phyloP scores from a whole-genome alignment of 2,888 invertebrate species.

The Tineola bisselliella region DNA sequence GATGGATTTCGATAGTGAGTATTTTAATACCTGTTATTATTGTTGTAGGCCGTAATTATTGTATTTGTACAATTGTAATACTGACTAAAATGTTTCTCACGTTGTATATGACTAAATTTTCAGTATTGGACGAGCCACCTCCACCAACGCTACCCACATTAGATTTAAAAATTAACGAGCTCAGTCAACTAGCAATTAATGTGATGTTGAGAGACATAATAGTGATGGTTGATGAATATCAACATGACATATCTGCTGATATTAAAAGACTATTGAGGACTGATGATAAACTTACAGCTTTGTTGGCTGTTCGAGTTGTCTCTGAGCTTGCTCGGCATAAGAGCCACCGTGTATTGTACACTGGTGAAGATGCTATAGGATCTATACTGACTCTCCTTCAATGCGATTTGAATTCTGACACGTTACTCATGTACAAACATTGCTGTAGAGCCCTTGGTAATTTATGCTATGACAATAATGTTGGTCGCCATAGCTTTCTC shows the following conservation, averaged over 20 bases:
- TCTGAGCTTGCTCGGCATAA: slow-evolving; percentile 6
- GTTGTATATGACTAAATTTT: no score
- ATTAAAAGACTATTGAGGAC: background rate
- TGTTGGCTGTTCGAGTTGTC: background rate
- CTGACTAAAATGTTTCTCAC: no score
- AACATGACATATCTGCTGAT: background rate
- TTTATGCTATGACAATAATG: slow-evolving; percentile 88
- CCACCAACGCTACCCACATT: background rate
- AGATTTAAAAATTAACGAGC: background rate
- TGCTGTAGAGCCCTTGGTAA: slow-evolving; percentile 87
- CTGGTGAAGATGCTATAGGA: background rate
- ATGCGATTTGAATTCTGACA: slow-evolving; percentile 27
- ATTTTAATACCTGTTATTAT: no score
- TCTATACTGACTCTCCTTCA: slow-evolving; percentile 35
- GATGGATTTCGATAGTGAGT: no score
- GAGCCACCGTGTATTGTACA: slow-evolving; percentile 9
- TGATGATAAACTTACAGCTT: background rate
- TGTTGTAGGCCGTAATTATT: no score
- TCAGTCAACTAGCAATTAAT: background rate
- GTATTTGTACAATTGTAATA: no score
- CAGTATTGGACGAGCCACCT: background rate
- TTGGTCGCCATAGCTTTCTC: slow-evolving; percentile 65
- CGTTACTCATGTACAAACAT: slow-evolving; percentile 62
- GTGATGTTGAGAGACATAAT: background rate
- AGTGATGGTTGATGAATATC: background rate